These are phyloP conservation scores for Thinocorus orbignyianus DNA, from an alignment of 2,113 vertebrate genomes.

Conservation along the genomic window DNA sequence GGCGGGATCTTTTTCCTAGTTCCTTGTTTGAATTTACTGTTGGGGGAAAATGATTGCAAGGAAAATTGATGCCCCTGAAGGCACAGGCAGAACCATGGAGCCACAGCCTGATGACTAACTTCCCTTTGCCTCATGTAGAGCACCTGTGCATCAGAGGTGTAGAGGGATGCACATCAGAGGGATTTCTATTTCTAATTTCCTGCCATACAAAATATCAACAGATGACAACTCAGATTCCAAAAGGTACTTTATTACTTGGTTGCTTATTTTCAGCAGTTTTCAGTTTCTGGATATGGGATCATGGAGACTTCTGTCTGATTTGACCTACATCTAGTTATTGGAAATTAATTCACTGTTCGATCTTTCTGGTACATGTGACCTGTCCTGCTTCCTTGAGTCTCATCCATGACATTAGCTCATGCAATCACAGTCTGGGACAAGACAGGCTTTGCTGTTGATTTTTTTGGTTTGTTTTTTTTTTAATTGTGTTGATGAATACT, in stretches of 20 bases:
- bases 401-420: not conserved
- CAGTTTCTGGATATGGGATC: not conserved
- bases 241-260: not conserved
- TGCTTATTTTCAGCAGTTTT: not conserved
- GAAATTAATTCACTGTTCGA: accelerated
- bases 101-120: accelerated
- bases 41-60: not conserved
- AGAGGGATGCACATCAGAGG: too few species aligned
- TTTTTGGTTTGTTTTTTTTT: not conserved
- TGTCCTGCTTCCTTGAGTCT: not conserved
- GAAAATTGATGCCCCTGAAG: not conserved
- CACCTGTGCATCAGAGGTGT: not conserved
- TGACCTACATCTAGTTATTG: not conserved
- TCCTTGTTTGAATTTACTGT: not conserved
- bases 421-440: too few species aligned
- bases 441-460: not conserved
- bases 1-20: not conserved
- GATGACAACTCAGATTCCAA: not conserved
- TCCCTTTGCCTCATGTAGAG: not conserved
- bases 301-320: not conserved
- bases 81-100: not conserved
- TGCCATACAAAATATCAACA: not conserved
- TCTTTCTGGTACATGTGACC: not conserved
- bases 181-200: not conserved
- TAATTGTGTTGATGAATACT: not conserved